phyloP scores from a whole-genome alignment of 2,888 invertebrate species.

The Netelia fuscicornis region DNA sequence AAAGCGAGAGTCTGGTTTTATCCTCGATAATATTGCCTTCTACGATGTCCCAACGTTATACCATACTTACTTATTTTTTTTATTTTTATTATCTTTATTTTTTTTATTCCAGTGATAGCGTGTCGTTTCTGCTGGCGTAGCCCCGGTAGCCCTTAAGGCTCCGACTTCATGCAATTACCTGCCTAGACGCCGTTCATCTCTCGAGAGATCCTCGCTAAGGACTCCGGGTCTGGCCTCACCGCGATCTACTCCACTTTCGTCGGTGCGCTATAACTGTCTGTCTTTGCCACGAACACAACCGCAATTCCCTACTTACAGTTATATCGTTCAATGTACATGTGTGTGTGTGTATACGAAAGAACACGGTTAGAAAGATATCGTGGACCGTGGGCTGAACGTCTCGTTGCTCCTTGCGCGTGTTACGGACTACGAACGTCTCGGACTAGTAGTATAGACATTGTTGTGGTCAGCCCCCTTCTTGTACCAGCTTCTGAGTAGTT shows the following conservation, averaged over 20 bases:
- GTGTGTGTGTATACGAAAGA: conserved; percentile 11
- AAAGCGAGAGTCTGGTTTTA: conserved; percentile 8
- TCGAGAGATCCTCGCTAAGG: conserved; percentile 74
- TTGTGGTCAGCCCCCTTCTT: conserved; percentile 77
- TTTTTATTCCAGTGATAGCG: conserved; percentile 16
- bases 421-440: conserved; percentile 26
- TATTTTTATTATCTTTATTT: neutral
- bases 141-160: conserved; percentile 58
- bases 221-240: conserved; percentile 70
- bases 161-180: conserved; percentile 78
- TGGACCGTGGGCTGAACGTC: conserved; percentile 19
- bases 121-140: conserved; percentile 23
- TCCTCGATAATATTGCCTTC: conserved; percentile 73
- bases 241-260: conserved; percentile 73
- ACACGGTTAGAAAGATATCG: conserved; percentile 12
- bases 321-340: neutral
- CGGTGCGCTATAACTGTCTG: conserved; percentile 30
- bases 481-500: conserved; percentile 76
- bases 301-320: neutral
- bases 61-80: neutral
- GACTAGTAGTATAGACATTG: conserved; percentile 79
- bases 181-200: conserved; percentile 77
- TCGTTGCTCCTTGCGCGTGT: conserved; percentile 37
- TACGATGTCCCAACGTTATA: conserved; percentile 4
- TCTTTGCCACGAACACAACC: conserved; percentile 23